These are phyloP conservation scores for Pinctada fucata DNA, from an alignment of 2,888 invertebrate genomes.

Conservation along the genomic window DNA sequence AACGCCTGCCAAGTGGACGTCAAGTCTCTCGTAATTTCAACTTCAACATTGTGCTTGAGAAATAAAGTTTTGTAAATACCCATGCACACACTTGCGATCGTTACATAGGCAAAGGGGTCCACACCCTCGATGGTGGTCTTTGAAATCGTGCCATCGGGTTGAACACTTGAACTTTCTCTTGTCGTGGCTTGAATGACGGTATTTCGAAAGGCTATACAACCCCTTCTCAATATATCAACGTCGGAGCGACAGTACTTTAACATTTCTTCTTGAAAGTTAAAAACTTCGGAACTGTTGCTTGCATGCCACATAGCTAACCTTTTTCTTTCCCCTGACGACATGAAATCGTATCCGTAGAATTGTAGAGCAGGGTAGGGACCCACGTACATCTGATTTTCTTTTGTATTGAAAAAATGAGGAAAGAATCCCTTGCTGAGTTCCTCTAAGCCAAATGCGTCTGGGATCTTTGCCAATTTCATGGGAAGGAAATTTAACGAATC, in stretches of 20 bases:
- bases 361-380: slow-evolving; percentile 27
- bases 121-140: slow-evolving; percentile 11
- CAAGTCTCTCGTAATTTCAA: slow-evolving; percentile 5
- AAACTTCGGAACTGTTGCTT: slow-evolving; percentile 22
- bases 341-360: slow-evolving; percentile 28
- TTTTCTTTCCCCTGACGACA: slow-evolving; percentile 36
- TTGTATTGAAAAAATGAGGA: slow-evolving; percentile 38
- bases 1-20: slow-evolving; percentile 11
- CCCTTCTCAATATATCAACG: slow-evolving; percentile 18
- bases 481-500: slow-evolving; percentile 31
- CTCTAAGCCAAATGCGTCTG: slow-evolving; percentile 39
- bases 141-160: slow-evolving; percentile 10
- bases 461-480: slow-evolving; percentile 34
- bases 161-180: slow-evolving; percentile 4
- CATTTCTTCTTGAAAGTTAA: slow-evolving; percentile 49
- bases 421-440: slow-evolving; percentile 41
- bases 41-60: slow-evolving; percentile 10
- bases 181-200: slow-evolving; percentile 17
- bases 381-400: slow-evolving; percentile 26
- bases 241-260: slow-evolving; percentile 44
- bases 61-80: slow-evolving; percentile 17
- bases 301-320: slow-evolving; percentile 41
- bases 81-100: slow-evolving; percentile 23
- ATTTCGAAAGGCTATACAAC: slow-evolving; percentile 22
- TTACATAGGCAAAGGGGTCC: slow-evolving; percentile 25